A percentile compares a stretch with the other conserved stretches of the same genome.
Conservation (phyloP, 2,113 vertebrate genomes). For the Mionectes macconnelli region DNA sequence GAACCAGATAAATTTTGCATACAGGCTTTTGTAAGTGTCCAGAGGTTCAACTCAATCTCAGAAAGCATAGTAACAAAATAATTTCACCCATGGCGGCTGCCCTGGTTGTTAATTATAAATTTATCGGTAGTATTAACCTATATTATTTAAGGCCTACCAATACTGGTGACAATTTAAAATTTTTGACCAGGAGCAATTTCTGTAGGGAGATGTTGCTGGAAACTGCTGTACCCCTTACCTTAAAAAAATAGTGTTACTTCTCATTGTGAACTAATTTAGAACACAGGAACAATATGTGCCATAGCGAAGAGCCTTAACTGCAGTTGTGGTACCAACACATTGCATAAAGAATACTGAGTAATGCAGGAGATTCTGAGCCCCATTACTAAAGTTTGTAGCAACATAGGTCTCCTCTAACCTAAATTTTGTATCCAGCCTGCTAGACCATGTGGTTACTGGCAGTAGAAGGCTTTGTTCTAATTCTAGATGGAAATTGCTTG, state of each 20-base stretch:
- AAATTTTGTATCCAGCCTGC: neutral
- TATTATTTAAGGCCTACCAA: neutral
- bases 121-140: neutral
- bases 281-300: neutral
- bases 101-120: neutral
- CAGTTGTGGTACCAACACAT: neutral
- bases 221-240: neutral
- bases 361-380: neutral
- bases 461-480: neutral
- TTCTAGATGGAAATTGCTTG: slow-evolving; percentile 5
- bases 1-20: neutral
- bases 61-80: neutral
- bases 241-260: neutral
- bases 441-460: neutral
- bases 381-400: neutral
- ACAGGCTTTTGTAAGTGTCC: neutral
- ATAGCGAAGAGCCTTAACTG: neutral
- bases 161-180: neutral
- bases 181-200: neutral
- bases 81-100: neutral
- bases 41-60: neutral
- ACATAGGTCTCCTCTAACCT: neutral
- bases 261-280: neutral
- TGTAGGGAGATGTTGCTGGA: neutral
- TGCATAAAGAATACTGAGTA: neutral